Percentiles rank a stretch among this genome's conserved stretches.
Conservation (phyloP, 1,140 invertebrate species). For the Sarcophaga peregrina region DNA sequence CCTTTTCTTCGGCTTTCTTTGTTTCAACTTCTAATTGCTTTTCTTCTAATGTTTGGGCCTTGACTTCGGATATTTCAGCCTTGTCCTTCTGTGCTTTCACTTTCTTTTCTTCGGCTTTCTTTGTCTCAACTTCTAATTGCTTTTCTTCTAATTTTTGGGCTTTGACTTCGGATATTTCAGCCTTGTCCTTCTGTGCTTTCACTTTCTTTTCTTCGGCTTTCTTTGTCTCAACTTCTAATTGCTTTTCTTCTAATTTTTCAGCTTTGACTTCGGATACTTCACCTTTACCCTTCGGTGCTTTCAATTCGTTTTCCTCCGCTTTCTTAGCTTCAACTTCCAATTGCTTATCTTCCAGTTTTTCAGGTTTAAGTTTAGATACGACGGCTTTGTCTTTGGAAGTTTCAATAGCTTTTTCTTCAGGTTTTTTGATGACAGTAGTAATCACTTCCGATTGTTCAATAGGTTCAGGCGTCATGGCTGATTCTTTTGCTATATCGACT, state of each 20-base stretch:
- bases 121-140: constrained; percentile 34
- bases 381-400: not conserved
- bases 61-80: constrained; percentile 35
- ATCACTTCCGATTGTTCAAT: constrained; percentile 1
- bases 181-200: constrained; percentile 43
- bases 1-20: not conserved
- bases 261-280: constrained; percentile 47
- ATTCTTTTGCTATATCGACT: not conserved
- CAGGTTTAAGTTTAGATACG: not conserved
- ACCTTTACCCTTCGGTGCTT: not conserved
- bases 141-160: constrained; percentile 42
- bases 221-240: constrained; percentile 44
- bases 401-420: constrained; percentile 9
- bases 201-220: constrained; percentile 46
- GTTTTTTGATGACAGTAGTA: constrained; percentile 9
- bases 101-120: constrained; percentile 32
- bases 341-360: constrained; percentile 16
- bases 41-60: not conserved
- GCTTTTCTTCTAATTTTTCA: constrained; percentile 44
- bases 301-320: constrained; percentile 12
- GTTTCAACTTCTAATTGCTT: not conserved
- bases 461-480: not conserved
- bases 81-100: not conserved
- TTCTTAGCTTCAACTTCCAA: constrained; percentile 25
- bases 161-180: constrained; percentile 43